phyloP scores from a whole-genome alignment of 64 coral and sea anemone genomes.

The Stichodactyla mertensii region DNA sequence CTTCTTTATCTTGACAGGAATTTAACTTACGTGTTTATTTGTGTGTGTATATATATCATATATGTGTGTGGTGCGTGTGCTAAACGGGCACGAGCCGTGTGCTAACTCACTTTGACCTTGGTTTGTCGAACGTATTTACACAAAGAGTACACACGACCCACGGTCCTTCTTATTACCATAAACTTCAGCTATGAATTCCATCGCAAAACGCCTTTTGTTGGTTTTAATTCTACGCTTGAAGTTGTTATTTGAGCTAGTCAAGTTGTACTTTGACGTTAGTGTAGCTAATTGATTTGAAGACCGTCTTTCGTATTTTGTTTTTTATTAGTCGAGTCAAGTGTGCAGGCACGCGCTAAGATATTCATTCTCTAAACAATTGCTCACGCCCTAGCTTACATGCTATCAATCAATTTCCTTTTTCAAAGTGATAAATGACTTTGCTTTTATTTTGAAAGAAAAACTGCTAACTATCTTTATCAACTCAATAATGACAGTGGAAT shows the following conservation, averaged over 20 bases:
- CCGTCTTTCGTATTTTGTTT: background rate
- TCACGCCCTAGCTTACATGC: constrained; percentile 12
- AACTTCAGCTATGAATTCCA: background rate
- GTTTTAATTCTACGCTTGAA: background rate
- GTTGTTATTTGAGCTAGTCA: background rate
- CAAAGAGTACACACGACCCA: background rate
- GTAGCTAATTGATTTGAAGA: background rate
- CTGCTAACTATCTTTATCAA: background rate
- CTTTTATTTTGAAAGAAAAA: background rate
- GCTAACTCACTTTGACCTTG: background rate
- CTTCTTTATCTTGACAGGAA: background rate
- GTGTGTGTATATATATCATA: background rate
- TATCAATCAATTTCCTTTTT: background rate
- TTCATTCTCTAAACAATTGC: constrained; percentile 6
- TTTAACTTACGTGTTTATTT: background rate
- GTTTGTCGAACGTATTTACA: background rate
- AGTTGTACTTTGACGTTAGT: background rate
- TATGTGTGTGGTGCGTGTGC: background rate
- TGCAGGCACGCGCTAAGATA: constrained; percentile 2
- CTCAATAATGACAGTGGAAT: background rate
- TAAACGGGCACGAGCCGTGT: background rate
- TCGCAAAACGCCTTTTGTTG: background rate
- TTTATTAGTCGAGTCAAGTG: background rate
- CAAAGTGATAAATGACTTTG: constrained; percentile 1
- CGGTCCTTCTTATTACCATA: background rate